Evolutionary conservation across 2,113 vertebrate genomes (phyloP).

Genomic region (Bungarus multicinctus): DNA sequence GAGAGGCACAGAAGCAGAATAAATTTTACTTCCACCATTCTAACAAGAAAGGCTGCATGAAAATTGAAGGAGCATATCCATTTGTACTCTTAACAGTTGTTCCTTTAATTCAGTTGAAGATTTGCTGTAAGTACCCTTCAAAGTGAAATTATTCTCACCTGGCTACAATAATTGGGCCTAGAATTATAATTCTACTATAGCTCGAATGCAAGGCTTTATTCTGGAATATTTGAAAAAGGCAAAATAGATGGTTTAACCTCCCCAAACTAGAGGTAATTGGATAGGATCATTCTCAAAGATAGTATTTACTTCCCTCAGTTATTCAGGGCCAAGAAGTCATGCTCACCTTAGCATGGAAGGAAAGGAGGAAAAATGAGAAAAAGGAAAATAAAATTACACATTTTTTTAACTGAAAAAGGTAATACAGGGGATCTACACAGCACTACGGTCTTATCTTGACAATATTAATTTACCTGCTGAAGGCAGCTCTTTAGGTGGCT

Average conservation of each 20-base stretch:
- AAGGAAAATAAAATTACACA: not conserved
- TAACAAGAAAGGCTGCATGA: not conserved
- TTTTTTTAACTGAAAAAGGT: not conserved
- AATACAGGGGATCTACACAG: not conserved
- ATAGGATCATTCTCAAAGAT: not conserved
- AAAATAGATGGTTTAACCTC: not conserved
- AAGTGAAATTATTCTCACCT: not conserved
- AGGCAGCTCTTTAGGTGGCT: slow-evolving; percentile 41
- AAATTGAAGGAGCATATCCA: not conserved
- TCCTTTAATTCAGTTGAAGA: not conserved
- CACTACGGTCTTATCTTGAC: not conserved
- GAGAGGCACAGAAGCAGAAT: not conserved
- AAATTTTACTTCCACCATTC: too few relatives aligned
- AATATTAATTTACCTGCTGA: slow-evolving; percentile 52
- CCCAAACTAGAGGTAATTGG: not conserved
- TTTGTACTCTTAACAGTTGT: not conserved
- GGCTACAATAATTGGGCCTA: not conserved
- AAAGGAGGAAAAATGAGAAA: not conserved
- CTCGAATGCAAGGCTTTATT: not conserved
- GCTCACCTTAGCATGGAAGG: not conserved
- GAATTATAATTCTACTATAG: not conserved
- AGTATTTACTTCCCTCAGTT: not conserved
- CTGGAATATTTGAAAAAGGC: not conserved
- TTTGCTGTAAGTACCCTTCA: not conserved
- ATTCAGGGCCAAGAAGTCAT: not conserved